A percentile compares a stretch with the other conserved stretches of the same genome.
phyloP scores from a whole-genome alignment of 2,888 invertebrate species.

The Entomobrya multifasciata region DNA sequence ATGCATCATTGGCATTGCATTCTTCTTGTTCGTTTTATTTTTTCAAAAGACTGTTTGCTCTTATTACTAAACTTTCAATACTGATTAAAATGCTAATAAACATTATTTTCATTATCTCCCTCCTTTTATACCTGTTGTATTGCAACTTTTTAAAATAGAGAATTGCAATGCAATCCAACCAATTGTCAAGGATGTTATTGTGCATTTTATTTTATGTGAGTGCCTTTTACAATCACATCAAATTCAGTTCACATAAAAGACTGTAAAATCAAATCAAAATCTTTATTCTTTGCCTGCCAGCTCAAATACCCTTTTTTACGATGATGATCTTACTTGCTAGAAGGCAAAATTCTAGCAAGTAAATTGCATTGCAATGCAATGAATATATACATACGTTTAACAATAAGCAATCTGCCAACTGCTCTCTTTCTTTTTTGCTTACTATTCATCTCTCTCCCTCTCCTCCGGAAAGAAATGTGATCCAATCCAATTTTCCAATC shows the following conservation, averaged over 20 bases:
- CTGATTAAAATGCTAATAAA: slow-evolving; percentile 44
- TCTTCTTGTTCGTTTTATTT: slow-evolving; percentile 22
- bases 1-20: slow-evolving; percentile 30
- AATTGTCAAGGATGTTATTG: not conserved
- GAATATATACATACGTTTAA: not conserved
- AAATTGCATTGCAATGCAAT: slow-evolving; percentile 11
- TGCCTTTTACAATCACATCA: slow-evolving; percentile 14
- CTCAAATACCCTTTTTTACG: slow-evolving; percentile 6
- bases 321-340: not conserved
- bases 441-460: too few species aligned
- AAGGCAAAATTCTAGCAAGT: too few species aligned
- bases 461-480: too few species aligned
- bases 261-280: not conserved
- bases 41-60: not conserved
- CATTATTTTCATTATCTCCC: not conserved
- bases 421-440: slow-evolving; percentile 9
- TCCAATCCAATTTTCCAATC: slow-evolving; percentile 32
- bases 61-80: slow-evolving; percentile 24
- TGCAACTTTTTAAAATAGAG: not conserved
- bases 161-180: too few species aligned
- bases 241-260: not conserved
- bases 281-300: not conserved
- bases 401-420: slow-evolving; percentile 38
- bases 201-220: slow-evolving; percentile 22
- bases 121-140: not conserved